A percentile compares a stretch with the other conserved stretches of the same genome.
Evolutionary conservation across 2,888 invertebrate genomes (phyloP).

Genomic region (Ligdia adustata): DNA sequence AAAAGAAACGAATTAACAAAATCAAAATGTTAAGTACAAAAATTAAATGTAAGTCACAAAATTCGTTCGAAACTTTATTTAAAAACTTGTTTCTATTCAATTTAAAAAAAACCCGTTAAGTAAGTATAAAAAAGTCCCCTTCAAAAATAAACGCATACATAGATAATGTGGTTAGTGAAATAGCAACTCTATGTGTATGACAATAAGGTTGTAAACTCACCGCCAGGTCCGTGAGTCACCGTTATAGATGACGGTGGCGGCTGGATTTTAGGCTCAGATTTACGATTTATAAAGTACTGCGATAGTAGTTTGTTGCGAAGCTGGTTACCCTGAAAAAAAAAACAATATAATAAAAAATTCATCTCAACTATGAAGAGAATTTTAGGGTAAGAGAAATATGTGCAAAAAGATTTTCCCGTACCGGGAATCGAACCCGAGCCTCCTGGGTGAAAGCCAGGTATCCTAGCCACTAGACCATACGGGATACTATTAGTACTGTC

Average conservation of each 20-base stretch:
- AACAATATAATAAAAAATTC: not conserved
- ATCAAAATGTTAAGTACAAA: no score
- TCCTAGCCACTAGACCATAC: constrained; percentile 88
- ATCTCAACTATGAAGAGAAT: not conserved
- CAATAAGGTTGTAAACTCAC: constrained; percentile 63
- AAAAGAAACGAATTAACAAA: no score
- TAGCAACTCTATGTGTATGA: not conserved
- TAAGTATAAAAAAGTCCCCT: not conserved
- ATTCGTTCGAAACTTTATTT: not conserved
- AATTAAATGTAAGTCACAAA: no score
- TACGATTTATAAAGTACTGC: constrained; percentile 77
- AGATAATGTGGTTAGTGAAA: constrained; percentile 15
- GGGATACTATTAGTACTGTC: constrained; percentile 28
- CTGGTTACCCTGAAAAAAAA: constrained; percentile 68
- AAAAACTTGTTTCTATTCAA: not conserved
- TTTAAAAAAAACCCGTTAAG: no score
- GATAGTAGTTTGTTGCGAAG: constrained; percentile 75
- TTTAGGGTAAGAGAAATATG: constrained; percentile 2
- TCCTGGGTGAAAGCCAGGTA: constrained; percentile 89
- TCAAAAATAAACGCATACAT: constrained; percentile 7
- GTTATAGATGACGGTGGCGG: constrained; percentile 65
- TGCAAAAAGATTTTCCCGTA: constrained; percentile 49
- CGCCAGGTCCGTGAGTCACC: constrained; percentile 93
- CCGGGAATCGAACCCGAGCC: constrained; percentile 85
- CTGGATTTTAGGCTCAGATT: constrained; percentile 72